A percentile compares a stretch with the other conserved stretches of the same genome.
These are phyloP conservation scores for Ciconia maguari DNA, from an alignment of 2,113 vertebrate species.

Conservation along the genomic window DNA sequence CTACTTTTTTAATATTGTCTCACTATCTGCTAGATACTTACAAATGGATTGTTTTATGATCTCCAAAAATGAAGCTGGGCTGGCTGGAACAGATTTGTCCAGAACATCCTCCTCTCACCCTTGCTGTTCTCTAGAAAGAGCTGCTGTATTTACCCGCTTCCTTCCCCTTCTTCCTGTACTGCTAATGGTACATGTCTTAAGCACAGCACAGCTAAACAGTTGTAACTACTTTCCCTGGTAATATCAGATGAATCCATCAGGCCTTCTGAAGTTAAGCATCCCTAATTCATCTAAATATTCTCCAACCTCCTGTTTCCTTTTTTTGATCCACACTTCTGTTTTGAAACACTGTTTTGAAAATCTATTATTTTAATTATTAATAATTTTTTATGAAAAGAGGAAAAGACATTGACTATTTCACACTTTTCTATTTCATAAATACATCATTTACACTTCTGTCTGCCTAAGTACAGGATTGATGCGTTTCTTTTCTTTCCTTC, in stretches of 20 bases:
- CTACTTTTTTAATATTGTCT: background rate
- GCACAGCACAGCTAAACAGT: background rate
- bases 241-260: background rate
- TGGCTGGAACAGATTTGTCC: background rate
- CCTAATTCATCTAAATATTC: background rate
- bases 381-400: background rate
- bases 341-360: background rate
- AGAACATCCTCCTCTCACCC: background rate
- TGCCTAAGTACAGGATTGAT: background rate
- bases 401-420: background rate
- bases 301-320: background rate
- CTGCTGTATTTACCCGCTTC: background rate
- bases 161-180: background rate
- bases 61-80: background rate
- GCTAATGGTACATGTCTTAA: background rate
- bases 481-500: background rate
- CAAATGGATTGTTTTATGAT: background rate
- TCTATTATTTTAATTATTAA: background rate
- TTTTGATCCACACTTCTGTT: background rate
- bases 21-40: background rate
- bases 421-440: background rate
- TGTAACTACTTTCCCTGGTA: background rate
- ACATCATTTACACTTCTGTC: background rate
- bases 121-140: background rate
- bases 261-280: background rate